Conservation (phyloP, 2,113 vertebrate genomes). For the Anoplopoma fimbria region DNA sequence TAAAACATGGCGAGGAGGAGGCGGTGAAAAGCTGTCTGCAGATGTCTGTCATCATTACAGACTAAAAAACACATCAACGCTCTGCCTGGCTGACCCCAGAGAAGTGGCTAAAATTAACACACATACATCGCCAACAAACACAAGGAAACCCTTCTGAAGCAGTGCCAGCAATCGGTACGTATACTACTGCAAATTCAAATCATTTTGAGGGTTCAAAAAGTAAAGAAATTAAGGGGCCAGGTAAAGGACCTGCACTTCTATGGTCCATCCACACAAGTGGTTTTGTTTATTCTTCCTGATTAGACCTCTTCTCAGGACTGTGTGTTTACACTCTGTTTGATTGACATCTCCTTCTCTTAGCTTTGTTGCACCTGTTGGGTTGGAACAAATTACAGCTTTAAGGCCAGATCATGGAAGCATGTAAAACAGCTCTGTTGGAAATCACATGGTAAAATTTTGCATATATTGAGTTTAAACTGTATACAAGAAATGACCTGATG, state of each 20-base stretch:
- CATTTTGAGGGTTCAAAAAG: not conserved
- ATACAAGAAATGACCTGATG: too few species aligned
- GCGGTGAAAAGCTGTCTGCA: slow-evolving; percentile 20
- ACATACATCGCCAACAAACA: not conserved
- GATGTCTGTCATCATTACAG: not conserved
- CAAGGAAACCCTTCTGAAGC: not conserved
- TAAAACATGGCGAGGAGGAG: slow-evolving; percentile 35
- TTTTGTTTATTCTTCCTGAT: too few species aligned
- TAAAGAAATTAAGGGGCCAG: not conserved
- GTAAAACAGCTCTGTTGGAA: too few species aligned
- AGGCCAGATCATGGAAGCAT: too few species aligned
- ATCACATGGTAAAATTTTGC: too few species aligned
- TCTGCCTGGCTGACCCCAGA: not conserved
- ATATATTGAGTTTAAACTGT: too few species aligned
- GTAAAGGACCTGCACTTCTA: too few species aligned
- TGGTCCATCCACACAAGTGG: too few species aligned
- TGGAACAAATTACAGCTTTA: too few species aligned
- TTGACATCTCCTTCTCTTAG: not conserved
- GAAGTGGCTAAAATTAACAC: not conserved
- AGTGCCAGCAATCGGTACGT: not conserved
- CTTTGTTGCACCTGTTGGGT: not conserved
- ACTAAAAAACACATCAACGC: not conserved
- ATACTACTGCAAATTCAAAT: not conserved
- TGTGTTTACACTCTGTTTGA: not conserved
- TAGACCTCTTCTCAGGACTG: too few species aligned